A percentile compares a stretch with the other conserved stretches of the same genome.
Evolutionary conservation across 2,888 invertebrate genomes (phyloP).

Genomic region (Macrosoma leucophasiata): DNA sequence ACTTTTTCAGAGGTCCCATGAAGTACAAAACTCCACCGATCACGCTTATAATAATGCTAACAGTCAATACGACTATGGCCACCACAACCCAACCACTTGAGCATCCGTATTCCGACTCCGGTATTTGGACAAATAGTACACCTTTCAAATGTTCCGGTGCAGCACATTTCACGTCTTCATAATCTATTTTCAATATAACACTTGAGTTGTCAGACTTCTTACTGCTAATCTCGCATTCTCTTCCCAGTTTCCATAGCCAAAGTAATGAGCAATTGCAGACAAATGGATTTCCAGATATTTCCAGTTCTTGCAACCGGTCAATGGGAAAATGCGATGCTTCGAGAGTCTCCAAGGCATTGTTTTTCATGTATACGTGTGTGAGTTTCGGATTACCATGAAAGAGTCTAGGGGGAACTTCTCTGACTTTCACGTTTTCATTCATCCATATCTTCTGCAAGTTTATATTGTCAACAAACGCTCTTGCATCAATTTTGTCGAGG

Average conservation of each 20-base stretch:
- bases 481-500: constrained; percentile 81
- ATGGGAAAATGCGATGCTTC: constrained; percentile 89
- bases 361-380: constrained; percentile 83
- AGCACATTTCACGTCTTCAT: constrained; percentile 75
- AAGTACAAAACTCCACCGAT: constrained; percentile 69
- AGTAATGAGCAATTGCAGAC: constrained; percentile 90
- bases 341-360: constrained; percentile 83
- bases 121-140: constrained; percentile 71
- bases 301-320: constrained; percentile 83
- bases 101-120: constrained; percentile 79
- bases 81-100: constrained; percentile 78
- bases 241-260: constrained; percentile 87
- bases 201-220: constrained; percentile 53
- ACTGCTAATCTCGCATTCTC: constrained; percentile 56
- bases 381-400: constrained; percentile 90
- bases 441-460: constrained; percentile 86
- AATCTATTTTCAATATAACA: constrained; percentile 69
- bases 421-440: constrained; percentile 84
- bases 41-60: constrained; percentile 72
- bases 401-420: constrained; percentile 84
- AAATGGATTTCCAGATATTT: constrained; percentile 88
- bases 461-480: constrained; percentile 90
- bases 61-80: constrained; percentile 67
- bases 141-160: constrained; percentile 74
- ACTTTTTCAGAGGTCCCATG: constrained; percentile 69